Conservation (phyloP, 2,888 invertebrate genomes). For the Stictocephala bisonia region DNA sequence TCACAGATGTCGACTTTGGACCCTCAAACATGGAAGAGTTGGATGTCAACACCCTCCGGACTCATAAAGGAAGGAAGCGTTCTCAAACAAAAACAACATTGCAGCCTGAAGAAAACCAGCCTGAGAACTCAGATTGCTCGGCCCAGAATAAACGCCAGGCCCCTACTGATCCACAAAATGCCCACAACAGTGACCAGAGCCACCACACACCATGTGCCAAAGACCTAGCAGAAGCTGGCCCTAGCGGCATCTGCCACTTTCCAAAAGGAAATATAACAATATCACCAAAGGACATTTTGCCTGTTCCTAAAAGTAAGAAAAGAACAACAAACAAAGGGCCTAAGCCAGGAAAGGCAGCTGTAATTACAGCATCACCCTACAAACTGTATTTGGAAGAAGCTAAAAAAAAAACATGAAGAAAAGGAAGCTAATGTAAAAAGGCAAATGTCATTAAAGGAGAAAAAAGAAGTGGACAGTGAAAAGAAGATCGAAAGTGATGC, state of each 20-base stretch:
- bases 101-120: no score
- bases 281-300: constrained; percentile 24
- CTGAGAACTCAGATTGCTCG: no score
- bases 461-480: not conserved
- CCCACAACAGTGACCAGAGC: no score
- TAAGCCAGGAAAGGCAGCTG: constrained; percentile 10
- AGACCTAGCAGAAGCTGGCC: constrained; percentile 21
- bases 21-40: not conserved
- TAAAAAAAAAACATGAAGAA: not conserved
- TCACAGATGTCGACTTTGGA: constrained; percentile 40
- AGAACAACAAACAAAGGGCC: constrained; percentile 18
- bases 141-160: no score
- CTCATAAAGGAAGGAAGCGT: not conserved
- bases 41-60: not conserved
- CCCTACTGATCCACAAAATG: no score
- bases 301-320: not conserved
- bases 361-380: constrained; percentile 18
- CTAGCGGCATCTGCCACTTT: no score
- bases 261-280: not conserved
- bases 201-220: constrained; percentile 6
- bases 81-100: not conserved
- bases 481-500: not conserved
- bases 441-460: not conserved
- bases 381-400: not conserved
- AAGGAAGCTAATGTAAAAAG: no score